Evolutionary conservation across 2,113 vertebrate species (phyloP), one percentile per base, ranked within the genome.

Genomic region (Electrona antarctica): DNA sequence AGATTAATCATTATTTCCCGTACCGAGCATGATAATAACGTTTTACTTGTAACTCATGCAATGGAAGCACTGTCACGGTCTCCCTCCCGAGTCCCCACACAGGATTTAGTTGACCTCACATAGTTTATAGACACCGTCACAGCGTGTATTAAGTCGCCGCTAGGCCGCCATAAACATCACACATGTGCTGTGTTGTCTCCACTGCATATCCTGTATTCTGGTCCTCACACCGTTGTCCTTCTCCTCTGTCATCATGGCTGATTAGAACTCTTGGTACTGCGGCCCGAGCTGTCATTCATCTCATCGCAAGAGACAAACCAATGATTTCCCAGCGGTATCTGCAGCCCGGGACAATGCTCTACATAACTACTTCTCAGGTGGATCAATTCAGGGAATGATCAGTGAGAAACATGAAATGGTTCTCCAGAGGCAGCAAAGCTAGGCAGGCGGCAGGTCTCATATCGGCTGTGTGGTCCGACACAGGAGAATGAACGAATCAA

Each of bases 291-390:
- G 76, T 86, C 86, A 85, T 87, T 89, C 76, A 89, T 85, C 80
- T 88, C 86, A 85, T 82, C 76, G 71, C 67, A 21, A 79, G 79
- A 78, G 85, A 89, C 83, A 80, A 83, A 80, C 57, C 74, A 58
- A 63, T 90, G 87, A 91, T 91, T 91, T 90, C 89, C 89, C 89
- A 79, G 33, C 46, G 81, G 88, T 80, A 76, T 81, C 69, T 83
- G 78, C 61, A 76, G 76, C 76, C 41, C 13, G 77, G 82, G 79
- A 88, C 76, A 80, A 84, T 76, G 78, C 74, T 83, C 76, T 76
- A 75, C 77, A 78, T 82, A 87, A 85, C 73, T 84, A 76, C 80
- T 86, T 78, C 71, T 88, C 76, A 67, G 77, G 84, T 84, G 83
- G 82, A 87, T 88, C 85, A 79, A 84, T 87, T 84, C 79, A 29